Conservation (phyloP, 2,113 vertebrate species). For the Anoura caudifer region DNA sequence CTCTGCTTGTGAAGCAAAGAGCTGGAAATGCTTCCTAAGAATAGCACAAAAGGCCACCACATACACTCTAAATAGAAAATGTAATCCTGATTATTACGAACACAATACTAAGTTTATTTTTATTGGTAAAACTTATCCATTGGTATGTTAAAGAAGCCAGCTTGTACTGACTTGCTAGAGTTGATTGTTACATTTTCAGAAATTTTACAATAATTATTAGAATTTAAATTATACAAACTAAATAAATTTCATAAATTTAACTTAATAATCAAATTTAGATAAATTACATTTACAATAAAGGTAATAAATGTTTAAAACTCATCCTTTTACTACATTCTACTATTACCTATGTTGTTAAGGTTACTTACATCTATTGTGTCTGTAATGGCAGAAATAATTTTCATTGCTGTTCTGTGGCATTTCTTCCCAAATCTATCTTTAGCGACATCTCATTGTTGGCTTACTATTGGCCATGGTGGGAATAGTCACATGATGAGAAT, state of each 20-base stretch:
- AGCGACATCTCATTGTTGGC: not conserved
- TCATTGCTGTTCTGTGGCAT: not conserved
- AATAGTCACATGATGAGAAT: not conserved
- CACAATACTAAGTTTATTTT: not conserved
- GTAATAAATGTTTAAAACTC: not conserved
- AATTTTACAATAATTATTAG: not conserved
- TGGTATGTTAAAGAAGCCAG: not conserved
- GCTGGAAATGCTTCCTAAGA: not conserved
- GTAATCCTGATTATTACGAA: not conserved
- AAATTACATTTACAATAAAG: not conserved
- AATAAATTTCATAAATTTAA: not conserved
- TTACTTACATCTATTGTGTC: not conserved
- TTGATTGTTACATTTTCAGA: not conserved
- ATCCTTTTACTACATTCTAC: not conserved
- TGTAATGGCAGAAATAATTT: not conserved
- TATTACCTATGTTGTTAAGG: not conserved
- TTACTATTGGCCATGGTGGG: not conserved
- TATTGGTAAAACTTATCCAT: not conserved
- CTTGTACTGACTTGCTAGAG: not conserved
- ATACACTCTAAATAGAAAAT: not conserved
- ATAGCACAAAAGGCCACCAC: not conserved
- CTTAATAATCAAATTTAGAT: not conserved
- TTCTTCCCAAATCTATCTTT: not conserved
- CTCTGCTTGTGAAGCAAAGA: not conserved
- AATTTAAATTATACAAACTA: not conserved